Evolutionary conservation across 2,113 vertebrate species (phyloP).

Genomic region (Garra rufa): DNA sequence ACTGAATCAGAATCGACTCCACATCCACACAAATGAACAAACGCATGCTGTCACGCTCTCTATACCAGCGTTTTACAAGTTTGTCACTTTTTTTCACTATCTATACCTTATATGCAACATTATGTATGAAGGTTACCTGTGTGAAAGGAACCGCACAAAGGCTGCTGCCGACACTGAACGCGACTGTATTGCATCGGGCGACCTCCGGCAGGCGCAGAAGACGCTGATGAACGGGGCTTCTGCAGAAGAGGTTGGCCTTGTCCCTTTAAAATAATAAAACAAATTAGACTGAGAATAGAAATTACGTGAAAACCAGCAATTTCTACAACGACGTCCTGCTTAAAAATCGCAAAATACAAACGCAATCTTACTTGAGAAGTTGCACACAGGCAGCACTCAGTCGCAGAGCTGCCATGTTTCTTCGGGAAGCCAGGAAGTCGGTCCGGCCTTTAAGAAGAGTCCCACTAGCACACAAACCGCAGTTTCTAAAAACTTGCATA

Average conservation of each 20-base stretch:
- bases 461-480: constrained; percentile 66
- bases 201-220: constrained; percentile 52
- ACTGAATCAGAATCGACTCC: too few species aligned
- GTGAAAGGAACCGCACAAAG: constrained; percentile 75
- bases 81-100: not conserved
- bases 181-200: constrained; percentile 45
- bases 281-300: not conserved
- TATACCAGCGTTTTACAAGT: not conserved
- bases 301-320: not conserved
- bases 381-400: constrained; percentile 50
- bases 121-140: constrained; percentile 64
- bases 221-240: constrained; percentile 43
- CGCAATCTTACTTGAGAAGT: constrained; percentile 67
- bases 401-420: constrained; percentile 70
- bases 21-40: too few species aligned
- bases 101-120: not conserved
- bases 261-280: constrained; percentile 53
- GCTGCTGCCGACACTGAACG: constrained; percentile 59
- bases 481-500: constrained; percentile 65
- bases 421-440: constrained; percentile 63
- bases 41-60: not conserved
- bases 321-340: not conserved
- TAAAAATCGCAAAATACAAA: not conserved
- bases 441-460: constrained; percentile 53
- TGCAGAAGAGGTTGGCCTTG: constrained; percentile 55